phyloP scores from a whole-genome alignment of 2,113 vertebrate species.

The Elephas maximus region DNA sequence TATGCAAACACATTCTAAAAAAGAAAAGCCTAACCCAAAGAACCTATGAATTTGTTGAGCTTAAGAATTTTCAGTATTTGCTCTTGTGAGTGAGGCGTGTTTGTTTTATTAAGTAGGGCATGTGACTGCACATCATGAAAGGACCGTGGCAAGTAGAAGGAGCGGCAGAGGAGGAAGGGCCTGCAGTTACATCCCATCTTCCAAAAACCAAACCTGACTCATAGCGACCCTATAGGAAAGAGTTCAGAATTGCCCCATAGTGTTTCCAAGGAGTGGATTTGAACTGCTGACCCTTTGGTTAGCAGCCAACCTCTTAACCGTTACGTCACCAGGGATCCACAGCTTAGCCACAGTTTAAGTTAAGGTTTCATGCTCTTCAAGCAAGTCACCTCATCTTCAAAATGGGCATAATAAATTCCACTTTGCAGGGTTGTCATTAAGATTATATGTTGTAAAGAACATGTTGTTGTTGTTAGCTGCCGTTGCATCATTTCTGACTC shows the following conservation, averaged over 20 bases:
- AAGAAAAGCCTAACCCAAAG: neutral
- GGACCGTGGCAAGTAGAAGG: neutral
- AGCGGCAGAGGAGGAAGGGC: too few relatives aligned
- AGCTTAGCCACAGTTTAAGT: neutral
- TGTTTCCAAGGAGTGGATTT: too few relatives aligned
- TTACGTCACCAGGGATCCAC: too few relatives aligned
- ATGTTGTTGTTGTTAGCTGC: neutral
- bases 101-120: neutral
- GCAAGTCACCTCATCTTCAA: neutral
- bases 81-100: neutral
- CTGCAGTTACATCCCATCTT: neutral
- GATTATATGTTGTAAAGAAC: neutral
- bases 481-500: neutral
- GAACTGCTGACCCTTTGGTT: too few relatives aligned
- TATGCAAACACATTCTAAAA: neutral
- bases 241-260: too few relatives aligned
- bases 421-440: neutral
- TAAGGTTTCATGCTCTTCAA: neutral
- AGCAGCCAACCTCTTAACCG: too few relatives aligned
- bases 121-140: neutral
- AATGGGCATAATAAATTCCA: neutral
- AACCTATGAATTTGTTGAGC: neutral
- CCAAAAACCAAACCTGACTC: too few relatives aligned
- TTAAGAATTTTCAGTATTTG: neutral
- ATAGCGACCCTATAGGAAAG: too few relatives aligned